Evolutionary conservation across 2,113 vertebrate genomes (phyloP), one percentile per base, ranked within the genome.

Genomic region (Podarcis cretensis): DNA sequence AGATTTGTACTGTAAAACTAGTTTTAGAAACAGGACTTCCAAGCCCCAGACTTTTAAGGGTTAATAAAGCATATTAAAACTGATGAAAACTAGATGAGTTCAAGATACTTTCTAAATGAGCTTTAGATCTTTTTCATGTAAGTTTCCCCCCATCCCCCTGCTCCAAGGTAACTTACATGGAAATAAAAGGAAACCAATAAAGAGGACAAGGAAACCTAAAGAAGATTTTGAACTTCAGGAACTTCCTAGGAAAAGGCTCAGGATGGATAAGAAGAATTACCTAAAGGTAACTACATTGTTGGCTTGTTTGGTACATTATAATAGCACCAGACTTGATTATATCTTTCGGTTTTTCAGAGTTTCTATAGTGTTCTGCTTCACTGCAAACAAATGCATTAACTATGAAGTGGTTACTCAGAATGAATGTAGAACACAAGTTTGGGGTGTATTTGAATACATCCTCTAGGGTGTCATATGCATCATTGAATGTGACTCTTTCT

Each of bases 131-230:
- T 94, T 96, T 95, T 96, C 95, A 97, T 84, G 87, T 91, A 89
- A 75, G 86, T 95, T 95, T 96, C 90, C 93, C 83, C 95, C 94
- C 91, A 85, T 94, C 93, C 84, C 16, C 90, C 93, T 91, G 88
- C 94, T 87, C 90, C 94, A 95, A 97, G 97, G 97, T 95, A 95
- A 96, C 92, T 86, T 96, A 89, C 96, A 91, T 93, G 97, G 96
- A 95, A 97, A 97, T 91, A 97, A 96, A 95, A 96, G 97, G 96
- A 96, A 91, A 93, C 96, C 96, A 92, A 91, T 96, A 91, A 97
- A 96, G 96, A 96, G 96, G 94, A 94, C 94, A 83, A 96, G 94
- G 95, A 96, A 96, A 77, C 94, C 94, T 84, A 87, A 93, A 68
- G 97, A 96, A 92, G 97, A 96, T 71, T 89, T 90, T 25, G 97